Evolutionary conservation across 37 sponge, comb jelly and placozoan species (phyloP), one percentile per base, ranked within the genome.

Genomic region (Cladorhizidae sp.): DNA sequence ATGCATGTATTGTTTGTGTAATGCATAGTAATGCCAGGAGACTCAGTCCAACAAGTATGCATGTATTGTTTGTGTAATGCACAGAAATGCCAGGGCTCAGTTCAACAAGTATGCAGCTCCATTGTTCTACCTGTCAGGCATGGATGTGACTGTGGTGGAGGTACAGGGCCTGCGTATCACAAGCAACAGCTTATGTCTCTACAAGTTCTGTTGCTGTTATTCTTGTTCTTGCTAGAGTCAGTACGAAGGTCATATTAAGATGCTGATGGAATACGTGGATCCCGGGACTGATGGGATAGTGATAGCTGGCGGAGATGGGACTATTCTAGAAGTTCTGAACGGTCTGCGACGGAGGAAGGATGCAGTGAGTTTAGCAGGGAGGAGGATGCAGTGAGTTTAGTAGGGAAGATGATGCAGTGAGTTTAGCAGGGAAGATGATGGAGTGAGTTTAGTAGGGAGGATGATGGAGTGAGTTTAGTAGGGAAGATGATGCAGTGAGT

Each of bases 301-400:
- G 40, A 85, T 84, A 25, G 94, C 91, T 33, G 94, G 94, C 28
- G 94, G 94, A 0, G 88, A 86, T 84, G 94, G 94, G 5, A 87
- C 94, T 17, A 22, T 94, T 17, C 63, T 87, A 75, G 94, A 94
- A 80, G 89, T 88, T 12, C 73, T 93, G 40, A 93, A 85, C 82
- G 93, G 93, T 1, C 64, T 93, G 32, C 77, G 88, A 75, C 81
- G 86, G 59, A 36, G 86, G 45, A 17, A 73, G 9, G 89, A 88
- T 77, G 79, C 40, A 12, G 89, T 93, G 42, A 73, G 86, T 56
- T 69, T 67, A 21, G 43, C 42, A 63, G 25, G 18, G 22, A 45
- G 32, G 36, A 35, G 12, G 2, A 65, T 65, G 26, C 12, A 26
- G 26, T 18, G 59, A 58, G 54, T 52, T 18, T n/a, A n/a, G n/a